Base-by-base conservation (phyloP, 2,888 invertebrate species). In the Cephus runcator region DNA sequence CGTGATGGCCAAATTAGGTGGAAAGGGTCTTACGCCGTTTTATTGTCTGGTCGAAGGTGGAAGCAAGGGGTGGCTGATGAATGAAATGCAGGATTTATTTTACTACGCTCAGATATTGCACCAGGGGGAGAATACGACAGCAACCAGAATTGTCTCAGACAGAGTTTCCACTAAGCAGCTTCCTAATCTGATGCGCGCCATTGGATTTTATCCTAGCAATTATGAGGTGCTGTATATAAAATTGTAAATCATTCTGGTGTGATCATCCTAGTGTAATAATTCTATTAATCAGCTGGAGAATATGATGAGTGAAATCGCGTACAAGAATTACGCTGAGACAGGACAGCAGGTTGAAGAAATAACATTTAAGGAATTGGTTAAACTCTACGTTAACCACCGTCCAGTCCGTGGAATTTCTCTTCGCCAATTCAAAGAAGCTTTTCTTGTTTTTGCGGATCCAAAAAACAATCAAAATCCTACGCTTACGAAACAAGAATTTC, bases 61-160 rank as follows among this genome's bases (percentile, higher is more conserved):
- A 0, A 92, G 94, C 12, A 93, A 94, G 0, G 96, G 96, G 4
- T 95, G 94, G 93, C 92, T 96, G 76, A 95, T 95, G 88, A 92
- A 93, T 76, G 95, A 96, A 91, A 94, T 96, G 88, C 93, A 95
- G 83, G 95, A 96, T 87, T 92, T 95, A 80, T 96, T 96, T 91
- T 96, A 95, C 90, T 96, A 96, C 89, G 94, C 95, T 83, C 96
- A 96, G 92, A 94, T 96, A 73, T 90, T 95, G 83, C 94, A 95
- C 84, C 95, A 96, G 87, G 95, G 95, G 6, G 94, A 96, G 75
- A 94, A 95, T 88, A 93, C 94, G 0, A 94, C 94, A 75, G 93
- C 94, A 4, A 93, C 93, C 81, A 92, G 95, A 82, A 90, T 92
- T 6, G 94, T 96, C 69, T 93, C 93, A 31, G 94, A 94, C 76